Percentiles rank a stretch among this genome's conserved stretches.
Evolutionary conservation across 2,888 invertebrate genomes (phyloP).

Genomic region (Lucinisca nassula): DNA sequence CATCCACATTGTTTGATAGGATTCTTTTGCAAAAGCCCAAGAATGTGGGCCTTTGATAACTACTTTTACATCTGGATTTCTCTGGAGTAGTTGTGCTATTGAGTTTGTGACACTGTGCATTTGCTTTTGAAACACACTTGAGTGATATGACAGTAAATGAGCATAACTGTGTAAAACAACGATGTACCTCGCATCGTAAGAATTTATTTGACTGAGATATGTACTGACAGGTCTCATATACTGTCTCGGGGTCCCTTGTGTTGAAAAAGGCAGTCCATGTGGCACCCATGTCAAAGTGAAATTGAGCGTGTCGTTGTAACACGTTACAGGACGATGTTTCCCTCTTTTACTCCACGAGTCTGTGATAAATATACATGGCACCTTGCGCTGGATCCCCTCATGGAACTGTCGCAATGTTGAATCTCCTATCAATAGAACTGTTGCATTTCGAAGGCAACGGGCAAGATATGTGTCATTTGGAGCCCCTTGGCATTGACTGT

Average conservation of each 20-base stretch:
- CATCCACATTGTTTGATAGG: conserved; percentile 61
- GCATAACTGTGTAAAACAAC: conserved; percentile 52
- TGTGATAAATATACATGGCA: conserved; percentile 50
- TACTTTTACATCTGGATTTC: conserved; percentile 37
- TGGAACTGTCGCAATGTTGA: conserved; percentile 57
- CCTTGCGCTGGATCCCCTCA: conserved; percentile 20
- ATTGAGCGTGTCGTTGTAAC: conserved; percentile 33
- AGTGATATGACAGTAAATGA: conserved; percentile 56
- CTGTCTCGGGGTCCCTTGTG: conserved; percentile 47
- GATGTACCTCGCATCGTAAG: conserved; percentile 2
- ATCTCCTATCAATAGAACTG: conserved; percentile 49
- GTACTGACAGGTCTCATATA: conserved; percentile 51
- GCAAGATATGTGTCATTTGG: not conserved
- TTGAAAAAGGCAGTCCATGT: conserved; percentile 63
- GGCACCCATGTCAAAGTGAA: conserved; percentile 47
- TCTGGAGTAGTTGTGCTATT: conserved; percentile 14
- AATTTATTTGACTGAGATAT: conserved; percentile 24
- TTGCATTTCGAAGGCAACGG: conserved; percentile 34
- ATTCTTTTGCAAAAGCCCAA: conserved; percentile 51
- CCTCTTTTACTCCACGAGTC: conserved; percentile 47
- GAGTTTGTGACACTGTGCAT: conserved; percentile 41
- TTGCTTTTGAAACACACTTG: conserved; percentile 44
- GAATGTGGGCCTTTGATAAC: conserved; percentile 64
- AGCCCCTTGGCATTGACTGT: not conserved
- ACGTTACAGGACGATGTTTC: conserved; percentile 56